These are phyloP conservation scores for Trididemnum nubilum DNA, from an alignment of 23 tunicate species.

Conservation along the genomic window DNA sequence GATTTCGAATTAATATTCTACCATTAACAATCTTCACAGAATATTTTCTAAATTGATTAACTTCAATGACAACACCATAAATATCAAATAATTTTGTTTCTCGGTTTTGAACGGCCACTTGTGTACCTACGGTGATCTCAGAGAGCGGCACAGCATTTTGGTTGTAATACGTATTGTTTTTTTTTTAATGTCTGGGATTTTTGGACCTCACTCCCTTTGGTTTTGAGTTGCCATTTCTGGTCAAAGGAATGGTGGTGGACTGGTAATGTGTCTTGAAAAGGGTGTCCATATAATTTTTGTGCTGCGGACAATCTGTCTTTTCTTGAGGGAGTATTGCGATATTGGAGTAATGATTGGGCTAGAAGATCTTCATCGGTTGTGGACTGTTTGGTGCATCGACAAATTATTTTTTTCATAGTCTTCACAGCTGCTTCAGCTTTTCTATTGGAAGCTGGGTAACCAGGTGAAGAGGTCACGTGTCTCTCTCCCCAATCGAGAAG, in stretches of 20 bases:
- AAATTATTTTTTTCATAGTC: too few relatives aligned
- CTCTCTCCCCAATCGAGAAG: slow-evolving; percentile 1
- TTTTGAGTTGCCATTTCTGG: not conserved
- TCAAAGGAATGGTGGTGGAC: slow-evolving; percentile 2
- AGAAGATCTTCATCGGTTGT: too few relatives aligned
- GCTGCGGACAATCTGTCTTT: slow-evolving; percentile 17
- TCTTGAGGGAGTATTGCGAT: slow-evolving; percentile 3
- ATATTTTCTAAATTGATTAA: slow-evolving; percentile 4
- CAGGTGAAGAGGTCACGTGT: too few relatives aligned
- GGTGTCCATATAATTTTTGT: too few relatives aligned
- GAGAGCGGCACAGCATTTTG: not conserved
- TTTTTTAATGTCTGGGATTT: not conserved
- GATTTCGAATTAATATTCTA: too few relatives aligned
- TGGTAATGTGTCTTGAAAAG: too few relatives aligned
- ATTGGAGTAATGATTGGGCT: slow-evolving; percentile 9
- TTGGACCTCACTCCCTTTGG: not conserved
- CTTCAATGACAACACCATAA: slow-evolving; percentile 2
- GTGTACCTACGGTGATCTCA: too few relatives aligned
- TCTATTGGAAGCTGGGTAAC: too few relatives aligned
- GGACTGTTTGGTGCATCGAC: too few relatives aligned
- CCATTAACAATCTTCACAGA: too few relatives aligned
- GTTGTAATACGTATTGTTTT: not conserved
- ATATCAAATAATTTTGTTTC: not conserved
- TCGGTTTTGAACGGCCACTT: too few relatives aligned
- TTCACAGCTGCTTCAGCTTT: too few relatives aligned